A percentile compares a stretch with the other conserved stretches of the same genome.
Evolutionary conservation across 2,888 invertebrate species (phyloP).

Genomic region (Phyllotreta cruciferae): DNA sequence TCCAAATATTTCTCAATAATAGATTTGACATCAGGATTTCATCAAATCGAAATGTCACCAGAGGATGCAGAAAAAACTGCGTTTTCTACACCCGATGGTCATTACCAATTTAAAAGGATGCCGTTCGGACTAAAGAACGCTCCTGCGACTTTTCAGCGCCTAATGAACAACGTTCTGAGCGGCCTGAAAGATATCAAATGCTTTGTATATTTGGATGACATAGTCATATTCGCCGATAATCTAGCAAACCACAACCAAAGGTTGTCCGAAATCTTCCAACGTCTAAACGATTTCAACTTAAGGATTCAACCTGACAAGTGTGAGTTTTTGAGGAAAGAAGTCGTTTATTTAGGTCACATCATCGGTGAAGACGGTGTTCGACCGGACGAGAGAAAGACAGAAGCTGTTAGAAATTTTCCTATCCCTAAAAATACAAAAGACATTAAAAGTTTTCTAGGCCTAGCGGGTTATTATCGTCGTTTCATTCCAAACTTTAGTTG

Average conservation of each 20-base stretch:
- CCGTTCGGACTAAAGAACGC: conserved; percentile 34
- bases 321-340: conserved; percentile 37
- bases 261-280: conserved; percentile 39
- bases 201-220: conserved; percentile 55
- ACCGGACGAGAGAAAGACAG: conserved; percentile 35
- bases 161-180: conserved; percentile 41
- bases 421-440: conserved; percentile 33
- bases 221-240: conserved; percentile 46
- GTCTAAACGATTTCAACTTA: conserved; percentile 32
- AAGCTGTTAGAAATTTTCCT: conserved; percentile 34
- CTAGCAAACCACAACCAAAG: conserved; percentile 44
- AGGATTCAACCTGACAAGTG: conserved; percentile 40
- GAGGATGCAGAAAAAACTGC: conserved; percentile 53
- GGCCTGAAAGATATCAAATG: conserved; percentile 46
- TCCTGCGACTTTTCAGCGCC: conserved; percentile 34
- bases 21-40: conserved; percentile 55
- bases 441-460: conserved; percentile 40
- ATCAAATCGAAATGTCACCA: conserved; percentile 52
- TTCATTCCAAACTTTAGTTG: conserved; percentile 36
- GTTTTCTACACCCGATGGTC: conserved; percentile 45
- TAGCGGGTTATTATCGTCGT: conserved; percentile 37
- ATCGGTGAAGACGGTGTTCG: conserved; percentile 37
- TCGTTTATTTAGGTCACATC: conserved; percentile 37
- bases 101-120: conserved; percentile 24
- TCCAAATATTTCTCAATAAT: conserved; percentile 54